phyloP scores from a whole-genome alignment of 1,140 invertebrate species.

The Spodoptera litura region DNA sequence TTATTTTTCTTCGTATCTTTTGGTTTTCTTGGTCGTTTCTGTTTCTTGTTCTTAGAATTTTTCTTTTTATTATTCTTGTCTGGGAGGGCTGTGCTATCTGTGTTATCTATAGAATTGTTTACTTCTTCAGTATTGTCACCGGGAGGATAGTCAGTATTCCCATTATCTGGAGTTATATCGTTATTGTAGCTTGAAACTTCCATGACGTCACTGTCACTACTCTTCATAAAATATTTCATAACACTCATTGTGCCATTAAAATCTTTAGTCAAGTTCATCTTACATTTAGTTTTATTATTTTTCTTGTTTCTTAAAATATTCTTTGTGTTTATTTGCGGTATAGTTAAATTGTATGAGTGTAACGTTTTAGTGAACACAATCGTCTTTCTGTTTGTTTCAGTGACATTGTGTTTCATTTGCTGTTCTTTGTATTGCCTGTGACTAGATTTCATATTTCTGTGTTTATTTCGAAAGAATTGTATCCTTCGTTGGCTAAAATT shows the following conservation, averaged over 20 bases:
- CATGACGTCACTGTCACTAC: not conserved
- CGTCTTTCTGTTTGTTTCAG: not conserved
- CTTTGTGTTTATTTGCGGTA: not conserved
- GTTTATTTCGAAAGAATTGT: not conserved
- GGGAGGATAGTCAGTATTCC: not conserved
- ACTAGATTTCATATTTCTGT: not conserved
- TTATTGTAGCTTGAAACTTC: not conserved
- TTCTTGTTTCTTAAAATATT: not conserved
- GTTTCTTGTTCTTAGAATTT: slow-evolving; percentile 19
- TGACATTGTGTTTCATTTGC: not conserved
- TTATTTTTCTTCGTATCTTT: slow-evolving; percentile 4
- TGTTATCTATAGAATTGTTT: slow-evolving; percentile 6
- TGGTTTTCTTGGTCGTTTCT: slow-evolving; percentile 7
- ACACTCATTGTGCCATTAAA: not conserved
- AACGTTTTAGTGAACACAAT: not conserved
- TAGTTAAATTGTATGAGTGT: not conserved
- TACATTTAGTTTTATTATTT: not conserved
- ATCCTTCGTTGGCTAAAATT: slow-evolving; percentile 3
- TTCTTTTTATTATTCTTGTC: slow-evolving; percentile 33
- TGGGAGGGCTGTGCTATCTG: not conserved
- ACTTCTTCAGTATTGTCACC: not conserved
- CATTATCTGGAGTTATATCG: not conserved
- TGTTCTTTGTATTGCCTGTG: not conserved
- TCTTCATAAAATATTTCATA: not conserved
- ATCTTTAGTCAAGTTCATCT: not conserved